A percentile compares a stretch with the other conserved stretches of the same genome.
These are phyloP conservation scores for Xylota sylvarum DNA, from an alignment of 2,888 invertebrate genomes.

Conservation along the genomic window DNA sequence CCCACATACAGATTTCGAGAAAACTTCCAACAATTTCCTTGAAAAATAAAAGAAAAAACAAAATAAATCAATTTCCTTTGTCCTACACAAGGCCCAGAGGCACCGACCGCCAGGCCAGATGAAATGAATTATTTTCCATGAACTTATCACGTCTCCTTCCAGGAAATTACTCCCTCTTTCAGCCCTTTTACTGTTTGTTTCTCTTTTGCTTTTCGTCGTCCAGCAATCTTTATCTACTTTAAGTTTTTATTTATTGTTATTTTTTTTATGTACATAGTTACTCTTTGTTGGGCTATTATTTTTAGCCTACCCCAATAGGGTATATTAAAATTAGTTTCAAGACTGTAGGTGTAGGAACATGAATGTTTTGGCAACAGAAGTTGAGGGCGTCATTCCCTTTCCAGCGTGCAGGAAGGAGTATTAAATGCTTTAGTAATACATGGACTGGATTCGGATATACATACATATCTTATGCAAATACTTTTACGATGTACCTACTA, in stretches of 20 bases:
- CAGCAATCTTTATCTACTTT: conserved; percentile 1
- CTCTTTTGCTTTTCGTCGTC: neutral
- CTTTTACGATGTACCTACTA: no score
- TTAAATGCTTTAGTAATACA: no score
- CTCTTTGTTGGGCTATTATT: neutral
- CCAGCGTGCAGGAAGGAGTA: no score
- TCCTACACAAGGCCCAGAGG: neutral
- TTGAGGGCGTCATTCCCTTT: no score
- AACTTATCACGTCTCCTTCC: conserved; percentile 18
- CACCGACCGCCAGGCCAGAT: conserved; percentile 4
- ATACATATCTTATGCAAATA: no score
- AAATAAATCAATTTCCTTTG: conserved; percentile 15
- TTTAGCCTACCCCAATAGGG: conserved; percentile 3
- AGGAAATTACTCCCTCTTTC: neutral
- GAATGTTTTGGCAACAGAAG: no score
- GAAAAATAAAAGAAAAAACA: conserved; percentile 11
- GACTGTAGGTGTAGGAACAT: no score
- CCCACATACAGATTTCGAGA: conserved; percentile 1
- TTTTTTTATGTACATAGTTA: neutral
- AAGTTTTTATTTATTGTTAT: conserved; percentile 2
- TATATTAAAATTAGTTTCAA: neutral
- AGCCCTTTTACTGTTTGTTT: neutral
- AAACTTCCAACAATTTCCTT: conserved; percentile 5
- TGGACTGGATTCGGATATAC: no score
- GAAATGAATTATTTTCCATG: conserved; percentile 30